Evolutionary conservation across 2,888 invertebrate species (phyloP), one percentile per base, ranked within the genome.

Genomic region (Cephus sareptanus): DNA sequence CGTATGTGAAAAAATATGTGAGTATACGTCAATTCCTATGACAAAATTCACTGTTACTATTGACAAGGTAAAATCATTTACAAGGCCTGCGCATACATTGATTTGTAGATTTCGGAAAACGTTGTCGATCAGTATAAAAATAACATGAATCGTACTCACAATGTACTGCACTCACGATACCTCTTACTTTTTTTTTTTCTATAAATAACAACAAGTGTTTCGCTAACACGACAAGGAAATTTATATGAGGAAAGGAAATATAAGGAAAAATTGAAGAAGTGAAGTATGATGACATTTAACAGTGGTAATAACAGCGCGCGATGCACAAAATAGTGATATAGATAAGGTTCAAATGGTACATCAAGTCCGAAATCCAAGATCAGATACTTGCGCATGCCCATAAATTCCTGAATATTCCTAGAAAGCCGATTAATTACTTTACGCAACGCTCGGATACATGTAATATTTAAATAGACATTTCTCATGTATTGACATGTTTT

Each of bases 1-100:
- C 80, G 81, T 81, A 84, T 75, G 84, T 90, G 87, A 85, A 90
- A 90, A 89, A 89, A 88, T 90, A 89, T 87, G 83, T 83, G 78
- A 82, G 83, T 86, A 83, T 82, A 81, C 81, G 82, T 86, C 85
- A 88, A 87, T 88, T 86, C 85, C 86, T 88, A 86, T 87, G 79
- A 77, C 56, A 77, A 81, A 80, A 81, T 81, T 78, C 77, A 81
- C 69, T 75, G 75, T 79, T 76, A 35, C 82, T 83, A 83, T 83
- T 81, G 82, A 80, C 56, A 80, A 81, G 82, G 79, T 82, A 83
- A 79, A 35, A 81, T 77, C 69, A 77, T 70, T 68, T 56, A 71
- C 31, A 9, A 34, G 71, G 23, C 56, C 23, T 56, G 56, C 56
- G 56, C 56, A 56, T 23, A 56, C 56, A 56, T 23, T 23, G 56